A percentile compares a stretch with the other conserved stretches of the same genome.
phyloP scores from a whole-genome alignment of 2,113 vertebrate species.

The Saimiri boliviensis region DNA sequence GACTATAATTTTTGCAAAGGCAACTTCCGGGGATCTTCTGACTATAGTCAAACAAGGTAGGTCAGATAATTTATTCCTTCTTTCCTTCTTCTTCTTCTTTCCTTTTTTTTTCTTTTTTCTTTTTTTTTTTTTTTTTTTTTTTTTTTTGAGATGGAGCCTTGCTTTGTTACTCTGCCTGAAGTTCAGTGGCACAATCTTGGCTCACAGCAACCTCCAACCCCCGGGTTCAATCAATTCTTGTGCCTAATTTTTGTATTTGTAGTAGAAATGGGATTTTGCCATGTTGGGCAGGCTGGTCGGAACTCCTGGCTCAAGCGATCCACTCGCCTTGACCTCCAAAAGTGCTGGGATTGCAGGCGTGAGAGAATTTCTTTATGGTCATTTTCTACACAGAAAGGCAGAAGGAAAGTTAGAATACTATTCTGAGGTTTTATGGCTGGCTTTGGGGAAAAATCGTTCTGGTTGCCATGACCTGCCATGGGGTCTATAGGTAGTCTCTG shows the following conservation, averaged over 20 bases:
- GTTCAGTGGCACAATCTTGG: not conserved
- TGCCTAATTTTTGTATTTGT: not conserved
- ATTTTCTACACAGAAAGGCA: too few relatives aligned
- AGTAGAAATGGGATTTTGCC: not conserved
- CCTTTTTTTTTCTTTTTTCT: not conserved
- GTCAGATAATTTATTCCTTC: not conserved
- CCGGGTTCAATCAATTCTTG: not conserved
- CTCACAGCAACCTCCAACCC: not conserved
- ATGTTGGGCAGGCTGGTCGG: not conserved
- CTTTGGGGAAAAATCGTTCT: too few relatives aligned
- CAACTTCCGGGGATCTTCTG: not conserved
- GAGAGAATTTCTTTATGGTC: not conserved
- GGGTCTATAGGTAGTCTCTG: not conserved
- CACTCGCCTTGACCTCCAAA: not conserved
- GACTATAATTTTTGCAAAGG: too few relatives aligned
- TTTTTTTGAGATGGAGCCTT: not conserved
- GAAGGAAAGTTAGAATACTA: too few relatives aligned
- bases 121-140: not conserved
- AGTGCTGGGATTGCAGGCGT: not conserved
- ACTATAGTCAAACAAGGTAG: not conserved
- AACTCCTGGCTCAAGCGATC: not conserved
- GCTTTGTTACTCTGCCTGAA: not conserved
- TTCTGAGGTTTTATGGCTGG: not conserved
- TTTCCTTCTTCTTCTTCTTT: not conserved
- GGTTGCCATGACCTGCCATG: too few relatives aligned